A percentile compares a stretch with the other conserved stretches of the same genome.
Evolutionary conservation across 2,888 invertebrate genomes (phyloP).

Genomic region (Papilio demoleus): DNA sequence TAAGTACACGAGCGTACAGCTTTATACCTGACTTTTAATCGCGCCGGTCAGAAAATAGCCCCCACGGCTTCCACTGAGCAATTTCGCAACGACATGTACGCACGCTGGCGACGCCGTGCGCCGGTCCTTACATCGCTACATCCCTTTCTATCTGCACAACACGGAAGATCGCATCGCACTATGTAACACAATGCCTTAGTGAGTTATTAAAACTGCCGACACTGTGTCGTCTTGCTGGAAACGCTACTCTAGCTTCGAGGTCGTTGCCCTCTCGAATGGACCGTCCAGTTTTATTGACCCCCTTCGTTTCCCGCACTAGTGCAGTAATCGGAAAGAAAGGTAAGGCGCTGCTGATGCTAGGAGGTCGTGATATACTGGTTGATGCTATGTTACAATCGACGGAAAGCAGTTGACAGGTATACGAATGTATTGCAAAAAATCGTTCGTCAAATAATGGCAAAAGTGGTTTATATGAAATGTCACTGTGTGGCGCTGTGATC

Average conservation of each 20-base stretch:
- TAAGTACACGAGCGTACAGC: conserved; percentile 27
- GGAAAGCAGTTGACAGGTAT: conserved; percentile 42
- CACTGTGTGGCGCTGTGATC: conserved; percentile 20
- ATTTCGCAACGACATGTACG: conserved; percentile 38
- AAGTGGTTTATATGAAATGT: conserved; percentile 39
- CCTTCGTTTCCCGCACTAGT: conserved; percentile 25
- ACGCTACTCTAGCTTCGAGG: conserved; percentile 36
- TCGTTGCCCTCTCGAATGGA: conserved; percentile 39
- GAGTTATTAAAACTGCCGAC: conserved; percentile 42
- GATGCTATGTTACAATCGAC: conserved; percentile 38
- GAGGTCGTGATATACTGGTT: conserved; percentile 29
- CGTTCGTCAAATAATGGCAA: conserved; percentile 39
- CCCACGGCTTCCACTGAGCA: conserved; percentile 35
- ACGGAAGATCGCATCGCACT: conserved; percentile 42
- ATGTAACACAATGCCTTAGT: conserved; percentile 42
- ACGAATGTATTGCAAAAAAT: conserved; percentile 38
- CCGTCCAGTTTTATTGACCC: conserved; percentile 36
- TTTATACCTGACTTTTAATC: conserved; percentile 39
- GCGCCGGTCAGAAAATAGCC: conserved; percentile 41
- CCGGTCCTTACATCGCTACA: conserved; percentile 35
- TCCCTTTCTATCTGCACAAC: conserved; percentile 40
- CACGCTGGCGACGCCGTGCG: conserved; percentile 33
- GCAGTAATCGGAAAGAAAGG: conserved; percentile 26
- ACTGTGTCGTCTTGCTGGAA: conserved; percentile 41
- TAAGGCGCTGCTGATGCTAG: neutral